Base-by-base conservation (phyloP, 2,888 invertebrate genomes). In the Pristionchus maxplancki region DNA sequence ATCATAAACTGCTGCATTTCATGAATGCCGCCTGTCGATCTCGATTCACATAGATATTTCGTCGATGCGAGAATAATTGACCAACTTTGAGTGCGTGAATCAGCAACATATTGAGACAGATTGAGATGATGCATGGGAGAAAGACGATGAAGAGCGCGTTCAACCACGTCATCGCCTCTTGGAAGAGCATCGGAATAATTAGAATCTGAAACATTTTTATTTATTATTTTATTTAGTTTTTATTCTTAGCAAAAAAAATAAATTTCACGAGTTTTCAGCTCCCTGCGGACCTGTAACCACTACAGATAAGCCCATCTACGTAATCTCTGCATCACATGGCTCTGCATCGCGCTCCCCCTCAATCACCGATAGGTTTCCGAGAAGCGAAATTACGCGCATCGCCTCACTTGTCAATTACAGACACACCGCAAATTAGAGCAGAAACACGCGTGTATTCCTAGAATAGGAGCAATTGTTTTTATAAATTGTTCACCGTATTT, bases 41-140 rank as follows among this genome's bases (percentile, higher is more conserved):
- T n/a, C n/a, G n/a, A n/a, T n/a, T n/a, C n/a, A n/a, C n/a, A n/a
- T n/a, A n/a, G n/a, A n/a, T n/a, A n/a, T n/a, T n/a, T n/a, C n/a
- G n/a, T n/a, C n/a, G n/a, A n/a, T n/a, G n/a, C n/a, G n/a, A n/a
- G n/a, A n/a, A n/a, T n/a, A n/a, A n/a, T n/a, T n/a, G n/a, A n/a
- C n/a, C n/a, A n/a, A 71, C 81, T 81, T 88, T 90, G n/a, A 92
- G 91, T 9, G 91, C 91, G 37, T 89, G 87, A 37, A 92, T 90
- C 48, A 92, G 89, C 24, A 90, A 88, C 67, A 89, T 90, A 71
- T 92, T 92, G 15, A 91, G 88, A 20, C 88, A 58, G 20, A 89
- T 88, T 37, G 90, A 91, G n/a, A 92, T 87, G n/a, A 90, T 48
- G 71, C 90, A 87, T 20, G 92, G 92, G 20, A 91, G 89, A 37